A percentile compares a stretch with the other conserved stretches of the same genome.
These are phyloP conservation scores for Sphaeridia pumilis DNA, from an alignment of 2,888 invertebrate genomes.

Conservation along the genomic window DNA sequence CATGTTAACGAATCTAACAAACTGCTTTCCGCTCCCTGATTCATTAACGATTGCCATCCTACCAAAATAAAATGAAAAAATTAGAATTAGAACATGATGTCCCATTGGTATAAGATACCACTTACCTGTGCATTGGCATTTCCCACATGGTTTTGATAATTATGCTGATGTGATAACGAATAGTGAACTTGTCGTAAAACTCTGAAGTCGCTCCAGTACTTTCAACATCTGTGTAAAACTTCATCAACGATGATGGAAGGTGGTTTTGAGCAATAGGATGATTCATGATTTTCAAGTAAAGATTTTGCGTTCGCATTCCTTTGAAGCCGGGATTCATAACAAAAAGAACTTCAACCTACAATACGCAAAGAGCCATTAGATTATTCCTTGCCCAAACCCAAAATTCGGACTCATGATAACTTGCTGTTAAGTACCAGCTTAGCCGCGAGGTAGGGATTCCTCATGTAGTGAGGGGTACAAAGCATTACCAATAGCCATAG, in stretches of 20 bases:
- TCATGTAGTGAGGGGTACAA: slow-evolving; percentile 78
- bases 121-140: slow-evolving; percentile 66
- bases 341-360: slow-evolving; percentile 36
- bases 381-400: too few relatives aligned
- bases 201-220: slow-evolving; percentile 95
- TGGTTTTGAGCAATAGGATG: slow-evolving; percentile 71
- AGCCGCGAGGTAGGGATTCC: slow-evolving; percentile 93
- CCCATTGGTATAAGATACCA: background rate
- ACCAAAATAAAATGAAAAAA: background rate
- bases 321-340: slow-evolving; percentile 45
- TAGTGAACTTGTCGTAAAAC: slow-evolving; percentile 98
- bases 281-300: slow-evolving; percentile 69
- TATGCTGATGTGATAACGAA: slow-evolving; percentile 94
- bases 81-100: background rate
- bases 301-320: slow-evolving; percentile 36
- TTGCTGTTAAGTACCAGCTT: slow-evolving; percentile 76
- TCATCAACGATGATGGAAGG: slow-evolving; percentile 84
- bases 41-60: slow-evolving; percentile 66
- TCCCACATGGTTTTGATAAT: slow-evolving; percentile 95
- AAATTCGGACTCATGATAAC: too few relatives aligned
- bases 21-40: slow-evolving; percentile 77
- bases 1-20: slow-evolving; percentile 95
- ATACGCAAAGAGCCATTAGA: too few relatives aligned
- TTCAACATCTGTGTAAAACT: slow-evolving; percentile 96
- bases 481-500: slow-evolving; percentile 81